phyloP scores from a whole-genome alignment of 2,888 invertebrate genomes.

The Ophonus ardosiacus region DNA sequence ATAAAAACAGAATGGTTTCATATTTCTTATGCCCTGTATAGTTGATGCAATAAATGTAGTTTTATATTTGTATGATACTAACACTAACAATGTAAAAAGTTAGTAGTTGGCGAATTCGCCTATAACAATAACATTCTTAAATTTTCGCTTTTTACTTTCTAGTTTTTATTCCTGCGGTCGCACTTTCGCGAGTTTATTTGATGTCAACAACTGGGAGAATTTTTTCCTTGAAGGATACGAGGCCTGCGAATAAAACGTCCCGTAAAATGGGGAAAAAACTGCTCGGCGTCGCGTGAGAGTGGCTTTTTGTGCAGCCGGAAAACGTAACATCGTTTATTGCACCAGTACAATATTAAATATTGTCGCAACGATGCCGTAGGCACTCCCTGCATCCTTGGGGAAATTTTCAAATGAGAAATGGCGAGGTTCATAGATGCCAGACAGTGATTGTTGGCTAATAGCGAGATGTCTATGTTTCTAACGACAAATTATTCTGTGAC shows the following conservation, averaged over 20 bases:
- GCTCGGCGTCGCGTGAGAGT: background rate
- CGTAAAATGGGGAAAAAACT: background rate
- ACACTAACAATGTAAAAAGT: too few species aligned
- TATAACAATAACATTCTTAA: background rate
- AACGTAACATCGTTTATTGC: slow-evolving; percentile 13
- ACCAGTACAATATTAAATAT: background rate
- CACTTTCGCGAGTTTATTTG: background rate
- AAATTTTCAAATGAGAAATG: background rate
- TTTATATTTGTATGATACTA: too few species aligned
- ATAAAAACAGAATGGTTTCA: too few species aligned
- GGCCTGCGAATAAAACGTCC: background rate
- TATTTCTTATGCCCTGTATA: too few species aligned
- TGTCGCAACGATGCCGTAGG: background rate
- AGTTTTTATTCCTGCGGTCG: background rate
- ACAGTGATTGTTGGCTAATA: background rate
- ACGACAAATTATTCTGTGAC: background rate
- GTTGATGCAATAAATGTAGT: too few species aligned
- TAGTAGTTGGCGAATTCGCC: background rate
- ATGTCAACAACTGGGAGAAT: background rate
- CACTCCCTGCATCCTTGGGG: background rate
- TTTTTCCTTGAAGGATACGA: background rate
- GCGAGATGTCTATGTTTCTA: background rate
- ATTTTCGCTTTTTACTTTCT: background rate
- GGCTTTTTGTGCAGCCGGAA: background rate
- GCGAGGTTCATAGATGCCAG: background rate